Conservation (phyloP, 2,888 invertebrate species). For the Omphaloscelis lunosa region DNA sequence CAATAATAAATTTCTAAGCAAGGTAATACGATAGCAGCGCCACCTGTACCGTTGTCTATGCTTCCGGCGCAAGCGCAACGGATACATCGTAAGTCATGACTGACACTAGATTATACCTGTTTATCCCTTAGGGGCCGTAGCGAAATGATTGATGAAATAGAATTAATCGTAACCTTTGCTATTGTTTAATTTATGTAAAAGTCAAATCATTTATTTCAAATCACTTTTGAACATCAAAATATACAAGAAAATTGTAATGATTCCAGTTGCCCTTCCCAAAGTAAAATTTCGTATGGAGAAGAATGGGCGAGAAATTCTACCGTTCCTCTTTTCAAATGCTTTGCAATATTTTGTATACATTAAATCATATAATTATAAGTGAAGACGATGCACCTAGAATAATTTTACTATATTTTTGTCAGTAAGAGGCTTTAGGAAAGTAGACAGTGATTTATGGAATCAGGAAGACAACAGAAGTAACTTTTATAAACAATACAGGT, state of each 20-base stretch:
- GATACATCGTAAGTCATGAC: slow-evolving; percentile 58
- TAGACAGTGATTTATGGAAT: background rate
- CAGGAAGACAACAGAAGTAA: background rate
- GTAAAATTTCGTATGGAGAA: too few species aligned
- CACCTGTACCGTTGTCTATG: slow-evolving; percentile 60
- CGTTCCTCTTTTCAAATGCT: too few species aligned
- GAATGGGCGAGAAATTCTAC: too few species aligned
- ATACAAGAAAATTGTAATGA: too few species aligned
- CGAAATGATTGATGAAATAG: slow-evolving; percentile 45
- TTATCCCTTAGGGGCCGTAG: slow-evolving; percentile 44
- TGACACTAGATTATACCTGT: slow-evolving; percentile 56
- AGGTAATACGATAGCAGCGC: slow-evolving; percentile 61
- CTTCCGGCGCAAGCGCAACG: slow-evolving; percentile 51
- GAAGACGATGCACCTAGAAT: too few species aligned
- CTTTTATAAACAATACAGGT: background rate
- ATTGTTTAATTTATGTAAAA: background rate
- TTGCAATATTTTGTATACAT: too few species aligned
- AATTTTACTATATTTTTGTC: background rate
- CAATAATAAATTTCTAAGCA: slow-evolving; percentile 49
- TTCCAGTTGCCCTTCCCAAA: too few species aligned
- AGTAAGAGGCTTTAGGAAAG: background rate
- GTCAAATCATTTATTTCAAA: too few species aligned
- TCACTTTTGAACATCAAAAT: too few species aligned
- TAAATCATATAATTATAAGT: too few species aligned
- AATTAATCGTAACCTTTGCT: slow-evolving; percentile 7